phyloP scores from a whole-genome alignment of 1,140 invertebrate genomes.

The Paralvinella palmiformis region DNA sequence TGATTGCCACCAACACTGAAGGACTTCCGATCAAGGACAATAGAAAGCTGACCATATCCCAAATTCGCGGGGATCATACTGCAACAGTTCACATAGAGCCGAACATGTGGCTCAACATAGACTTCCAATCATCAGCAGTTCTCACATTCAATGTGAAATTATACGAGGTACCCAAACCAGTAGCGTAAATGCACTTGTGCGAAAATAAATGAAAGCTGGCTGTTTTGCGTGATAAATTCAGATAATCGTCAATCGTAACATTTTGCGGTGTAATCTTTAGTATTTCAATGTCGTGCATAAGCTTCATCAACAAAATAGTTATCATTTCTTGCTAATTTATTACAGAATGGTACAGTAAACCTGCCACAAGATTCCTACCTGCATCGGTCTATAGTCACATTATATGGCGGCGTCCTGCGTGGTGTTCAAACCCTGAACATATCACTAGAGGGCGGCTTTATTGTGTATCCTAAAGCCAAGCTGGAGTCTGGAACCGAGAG shows the following conservation, averaged over 20 bases:
- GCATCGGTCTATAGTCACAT: conserved; percentile 25
- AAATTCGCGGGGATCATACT: conserved; percentile 31
- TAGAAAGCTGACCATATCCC: conserved; percentile 21
- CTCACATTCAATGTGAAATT: conserved; percentile 32
- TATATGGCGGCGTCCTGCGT: conserved; percentile 30
- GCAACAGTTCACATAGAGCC: conserved; percentile 31
- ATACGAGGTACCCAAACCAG: conserved; percentile 27
- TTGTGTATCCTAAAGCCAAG: conserved; percentile 26
- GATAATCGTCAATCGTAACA: conserved; percentile 31
- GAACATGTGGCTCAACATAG: conserved; percentile 35
- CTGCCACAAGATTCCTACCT: conserved; percentile 33
- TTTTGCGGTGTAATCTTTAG: conserved; percentile 27
- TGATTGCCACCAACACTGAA: conserved; percentile 22
- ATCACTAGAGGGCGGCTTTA: conserved; percentile 29
- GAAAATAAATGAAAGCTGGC: too few species aligned
- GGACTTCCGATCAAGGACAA: conserved; percentile 19
- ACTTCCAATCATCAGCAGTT: conserved; percentile 28
- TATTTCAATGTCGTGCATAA: not conserved
- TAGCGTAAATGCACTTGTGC: too few species aligned
- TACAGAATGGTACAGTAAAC: conserved; percentile 32
- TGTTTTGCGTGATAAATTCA: too few species aligned
- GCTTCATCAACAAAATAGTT: not conserved
- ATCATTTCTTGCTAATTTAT: not conserved
- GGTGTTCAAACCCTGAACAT: conserved; percentile 35
- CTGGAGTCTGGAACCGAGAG: conserved; percentile 19